Evolutionary conservation across 2,113 vertebrate genomes (phyloP).

Genomic region (Sphaerodactylus townsendi): DNA sequence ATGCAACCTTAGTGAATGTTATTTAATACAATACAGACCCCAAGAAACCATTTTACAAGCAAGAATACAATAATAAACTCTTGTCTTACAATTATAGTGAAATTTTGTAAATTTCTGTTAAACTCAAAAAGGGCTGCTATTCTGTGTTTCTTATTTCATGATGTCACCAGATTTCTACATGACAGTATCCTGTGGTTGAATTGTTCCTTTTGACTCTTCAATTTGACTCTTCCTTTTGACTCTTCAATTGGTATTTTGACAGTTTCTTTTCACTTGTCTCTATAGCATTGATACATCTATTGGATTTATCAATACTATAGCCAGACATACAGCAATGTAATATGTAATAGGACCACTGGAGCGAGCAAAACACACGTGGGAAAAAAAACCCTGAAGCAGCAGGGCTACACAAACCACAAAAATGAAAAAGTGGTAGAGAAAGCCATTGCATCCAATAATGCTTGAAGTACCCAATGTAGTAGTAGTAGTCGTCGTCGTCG

Average conservation of each 20-base stretch:
- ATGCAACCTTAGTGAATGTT: background rate
- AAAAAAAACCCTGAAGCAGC: no score
- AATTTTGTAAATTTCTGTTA: slow-evolving; percentile 3
- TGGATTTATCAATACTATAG: background rate
- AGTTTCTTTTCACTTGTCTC: background rate
- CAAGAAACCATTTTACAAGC: background rate
- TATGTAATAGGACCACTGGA: no score
- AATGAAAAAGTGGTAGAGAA: background rate
- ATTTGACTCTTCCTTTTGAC: slow-evolving; percentile 5
- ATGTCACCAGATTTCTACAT: slow-evolving; percentile 7
- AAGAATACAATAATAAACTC: background rate
- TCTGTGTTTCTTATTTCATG: background rate
- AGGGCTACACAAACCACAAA: no score
- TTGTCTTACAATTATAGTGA: background rate
- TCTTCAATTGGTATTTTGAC: no score
- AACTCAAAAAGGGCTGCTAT: background rate
- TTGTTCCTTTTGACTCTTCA: background rate
- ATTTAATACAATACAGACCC: background rate
- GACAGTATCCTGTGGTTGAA: background rate
- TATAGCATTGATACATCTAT: background rate
- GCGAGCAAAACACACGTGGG: no score
- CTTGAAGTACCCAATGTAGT: slow-evolving; percentile 14
- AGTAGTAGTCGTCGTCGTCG: background rate
- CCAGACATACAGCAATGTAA: no score
- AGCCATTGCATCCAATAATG: background rate